Conservation (phyloP, 2,113 vertebrate genomes). For the Pyrgilauda ruficollis region DNA sequence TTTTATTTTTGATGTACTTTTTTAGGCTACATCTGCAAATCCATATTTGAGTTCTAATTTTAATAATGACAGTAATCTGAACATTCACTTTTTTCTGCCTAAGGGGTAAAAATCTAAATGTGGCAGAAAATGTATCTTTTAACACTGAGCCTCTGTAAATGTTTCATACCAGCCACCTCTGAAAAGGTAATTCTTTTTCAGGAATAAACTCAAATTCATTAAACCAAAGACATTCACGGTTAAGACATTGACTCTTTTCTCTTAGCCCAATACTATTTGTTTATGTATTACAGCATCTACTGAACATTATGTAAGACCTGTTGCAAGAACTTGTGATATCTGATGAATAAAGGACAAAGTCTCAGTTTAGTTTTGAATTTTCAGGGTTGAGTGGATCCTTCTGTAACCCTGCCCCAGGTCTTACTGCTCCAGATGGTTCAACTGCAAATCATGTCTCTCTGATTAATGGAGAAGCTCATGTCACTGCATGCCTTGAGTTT, state of each 20-base stretch:
- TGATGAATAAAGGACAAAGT: constrained; percentile 71
- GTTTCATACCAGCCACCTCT: not conserved
- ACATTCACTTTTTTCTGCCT: not conserved
- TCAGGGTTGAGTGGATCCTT: not conserved
- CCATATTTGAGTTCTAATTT: not conserved
- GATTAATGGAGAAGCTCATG: not conserved
- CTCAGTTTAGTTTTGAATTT: constrained; percentile 8
- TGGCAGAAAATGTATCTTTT: not conserved
- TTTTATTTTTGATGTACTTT: not conserved
- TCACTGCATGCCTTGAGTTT: not conserved
- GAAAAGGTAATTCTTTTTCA: not conserved
- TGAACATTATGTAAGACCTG: constrained; percentile 56
- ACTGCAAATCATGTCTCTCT: not conserved
- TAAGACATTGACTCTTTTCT: not conserved
- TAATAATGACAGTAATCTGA: not conserved
- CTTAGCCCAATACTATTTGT: constrained; percentile 14
- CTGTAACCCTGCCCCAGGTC: not conserved
- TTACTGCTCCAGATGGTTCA: not conserved
- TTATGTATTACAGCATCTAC: constrained; percentile 57
- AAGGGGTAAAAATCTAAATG: not conserved
- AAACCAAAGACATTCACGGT: not conserved
- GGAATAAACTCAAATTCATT: not conserved
- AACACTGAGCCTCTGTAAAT: not conserved
- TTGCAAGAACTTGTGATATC: constrained; percentile 54
- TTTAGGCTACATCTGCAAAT: not conserved